Percentiles rank a stretch among this genome's conserved stretches.
phyloP scores from a whole-genome alignment of 2,888 invertebrate species.

The Furcula furcula region DNA sequence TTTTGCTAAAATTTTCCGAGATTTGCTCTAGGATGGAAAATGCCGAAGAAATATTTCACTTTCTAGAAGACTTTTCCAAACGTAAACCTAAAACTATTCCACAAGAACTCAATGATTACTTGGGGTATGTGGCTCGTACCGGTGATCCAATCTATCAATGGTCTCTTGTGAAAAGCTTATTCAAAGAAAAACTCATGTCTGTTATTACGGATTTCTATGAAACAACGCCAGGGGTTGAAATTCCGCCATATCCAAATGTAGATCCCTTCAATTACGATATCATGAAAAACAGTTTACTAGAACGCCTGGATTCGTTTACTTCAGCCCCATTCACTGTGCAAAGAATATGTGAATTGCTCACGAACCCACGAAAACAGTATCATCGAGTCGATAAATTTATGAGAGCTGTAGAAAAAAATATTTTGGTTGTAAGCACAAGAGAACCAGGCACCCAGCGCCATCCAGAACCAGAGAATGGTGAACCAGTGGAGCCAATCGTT shows the following conservation, averaged over 20 bases:
- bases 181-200: slow-evolving; percentile 91
- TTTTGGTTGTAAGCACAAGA: slow-evolving; percentile 90
- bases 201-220: slow-evolving; percentile 95
- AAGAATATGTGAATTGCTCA: slow-evolving; percentile 95
- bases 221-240: slow-evolving; percentile 87
- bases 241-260: slow-evolving; percentile 94
- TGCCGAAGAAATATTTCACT: slow-evolving; percentile 91
- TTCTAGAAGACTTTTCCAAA: slow-evolving; percentile 92
- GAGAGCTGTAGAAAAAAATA: slow-evolving; percentile 97
- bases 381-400: slow-evolving; percentile 98
- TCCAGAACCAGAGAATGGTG: slow-evolving; percentile 85
- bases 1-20: slow-evolving; percentile 4
- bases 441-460: slow-evolving; percentile 84
- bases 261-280: slow-evolving; percentile 94
- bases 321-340: slow-evolving; percentile 98
- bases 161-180: slow-evolving; percentile 92
- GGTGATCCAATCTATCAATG: slow-evolving; percentile 97
- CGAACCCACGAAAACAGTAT: slow-evolving; percentile 95
- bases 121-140: slow-evolving; percentile 94
- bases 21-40: slow-evolving; percentile 85
- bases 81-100: slow-evolving; percentile 90
- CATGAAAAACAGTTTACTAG: slow-evolving; percentile 91
- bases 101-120: slow-evolving; percentile 93
- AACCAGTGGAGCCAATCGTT: slow-evolving; percentile 81
- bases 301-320: slow-evolving; percentile 90